Conservation (phyloP, 2,797 vertebrate species). For the Rhinichthys osculus region DNA sequence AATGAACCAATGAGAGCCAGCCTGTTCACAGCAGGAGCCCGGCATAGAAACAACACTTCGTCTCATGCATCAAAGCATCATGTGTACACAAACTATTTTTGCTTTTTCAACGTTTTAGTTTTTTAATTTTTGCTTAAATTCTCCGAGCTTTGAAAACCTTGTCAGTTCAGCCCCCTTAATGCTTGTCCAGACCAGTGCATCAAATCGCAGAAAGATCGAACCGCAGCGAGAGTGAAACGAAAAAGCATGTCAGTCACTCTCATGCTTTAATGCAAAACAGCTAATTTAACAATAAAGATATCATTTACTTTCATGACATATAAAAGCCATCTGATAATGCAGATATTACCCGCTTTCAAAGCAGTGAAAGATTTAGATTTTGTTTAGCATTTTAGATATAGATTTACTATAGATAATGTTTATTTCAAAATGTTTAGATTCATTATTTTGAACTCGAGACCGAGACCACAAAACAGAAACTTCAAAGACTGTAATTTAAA, state of each 20-base stretch:
- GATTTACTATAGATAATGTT: not conserved
- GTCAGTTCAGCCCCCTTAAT: not conserved
- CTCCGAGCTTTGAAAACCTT: not conserved
- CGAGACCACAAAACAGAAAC: not conserved
- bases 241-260: not conserved
- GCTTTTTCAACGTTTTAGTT: not conserved
- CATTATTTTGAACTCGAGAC: not conserved
- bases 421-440: not conserved
- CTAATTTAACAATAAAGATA: not conserved
- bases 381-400: not conserved
- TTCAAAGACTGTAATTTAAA: not conserved
- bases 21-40: conserved; percentile 21
- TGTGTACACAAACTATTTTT: not conserved
- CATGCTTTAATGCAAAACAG: not conserved
- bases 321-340: not conserved
- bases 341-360: not conserved
- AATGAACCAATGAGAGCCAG: conserved; percentile 52
- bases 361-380: not conserved
- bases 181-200: not conserved
- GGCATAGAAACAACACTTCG: conserved; percentile 33
- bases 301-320: not conserved
- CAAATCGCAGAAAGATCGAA: not conserved
- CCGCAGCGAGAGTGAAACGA: not conserved
- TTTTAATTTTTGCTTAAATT: not conserved
- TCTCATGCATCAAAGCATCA: conserved; percentile 20